Base-by-base conservation (phyloP, 2,113 vertebrate genomes). In the Acanthochromis polyacanthus region DNA sequence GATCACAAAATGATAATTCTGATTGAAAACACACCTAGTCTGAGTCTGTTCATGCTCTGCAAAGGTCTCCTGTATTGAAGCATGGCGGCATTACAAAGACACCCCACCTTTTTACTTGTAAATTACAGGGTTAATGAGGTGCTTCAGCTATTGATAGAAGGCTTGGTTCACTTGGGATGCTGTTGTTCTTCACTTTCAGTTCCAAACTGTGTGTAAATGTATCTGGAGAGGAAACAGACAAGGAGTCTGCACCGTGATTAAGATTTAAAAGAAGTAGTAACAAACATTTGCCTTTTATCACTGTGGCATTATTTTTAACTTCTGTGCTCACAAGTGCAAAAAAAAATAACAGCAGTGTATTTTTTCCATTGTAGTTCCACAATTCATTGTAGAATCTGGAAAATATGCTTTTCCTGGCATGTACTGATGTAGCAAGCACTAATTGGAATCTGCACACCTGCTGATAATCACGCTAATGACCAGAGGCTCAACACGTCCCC, bases 391-490 rank as follows among this genome's bases (percentile, higher is more conserved):
- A 15, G 14, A 43, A 43, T 15, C 12, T 43, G 40, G 14, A 43
- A 11, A 10, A 19, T 7, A 11, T 0, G 1, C 10, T 9, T 57
- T 61, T 7, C 4, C 59, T 62, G 17, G 30, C 40, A 1, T 62
- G 63, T 62, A 76, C 56, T 66, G 43, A 5, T 43, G 19, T 50
- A 22, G 3, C 36, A 19, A 10, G 6, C 40, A 25, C 71, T 81
- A 71, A 81, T 76, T 81, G 75, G 48, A 40, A 50, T 67, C 25
- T 66, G 57, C 66, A 71, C 89, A 90, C 82, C 84, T 87, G 82
- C 82, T 85, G 71, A 74, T 78, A 63, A 73, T 83, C 56, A 60
- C 68, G 11, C 65, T 72, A 71, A 83, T 80, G 81, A 87, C 82
- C 83, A 20, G 71, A 48, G 65, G 20, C 53, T 48, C 38, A 53